These are phyloP conservation scores for Gonatopus flavifemur DNA, from an alignment of 1,140 invertebrate genomes.

Conservation along the genomic window DNA sequence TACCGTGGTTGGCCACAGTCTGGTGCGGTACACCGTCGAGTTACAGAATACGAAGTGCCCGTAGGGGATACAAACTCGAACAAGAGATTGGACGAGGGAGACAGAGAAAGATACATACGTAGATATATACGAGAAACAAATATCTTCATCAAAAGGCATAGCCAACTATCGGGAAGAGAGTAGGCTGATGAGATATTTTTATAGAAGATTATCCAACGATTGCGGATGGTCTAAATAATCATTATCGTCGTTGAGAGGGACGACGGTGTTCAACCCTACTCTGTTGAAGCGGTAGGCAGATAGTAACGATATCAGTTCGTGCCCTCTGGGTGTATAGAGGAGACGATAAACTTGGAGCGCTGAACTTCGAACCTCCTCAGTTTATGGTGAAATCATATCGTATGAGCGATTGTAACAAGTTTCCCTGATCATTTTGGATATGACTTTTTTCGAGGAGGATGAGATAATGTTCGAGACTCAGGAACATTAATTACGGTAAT, in stretches of 20 bases:
- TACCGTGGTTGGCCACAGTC: too few relatives aligned
- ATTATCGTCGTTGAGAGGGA: constrained; percentile 24
- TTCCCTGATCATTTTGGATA: too few relatives aligned
- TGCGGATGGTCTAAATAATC: constrained; percentile 40
- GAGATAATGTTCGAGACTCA: too few relatives aligned
- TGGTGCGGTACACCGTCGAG: too few relatives aligned
- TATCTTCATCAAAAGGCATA: constrained; percentile 33
- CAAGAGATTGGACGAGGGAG: not conserved
- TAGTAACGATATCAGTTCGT: constrained; percentile 34
- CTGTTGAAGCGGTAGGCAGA: constrained; percentile 44
- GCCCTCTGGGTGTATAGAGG: constrained; percentile 10
- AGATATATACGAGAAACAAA: constrained; percentile 27
- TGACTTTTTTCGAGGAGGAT: too few relatives aligned
- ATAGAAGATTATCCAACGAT: constrained; percentile 25
- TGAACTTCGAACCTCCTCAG: too few relatives aligned
- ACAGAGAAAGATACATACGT: not conserved
- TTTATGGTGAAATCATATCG: too few relatives aligned
- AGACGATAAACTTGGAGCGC: too few relatives aligned
- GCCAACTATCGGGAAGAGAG: constrained; percentile 3
- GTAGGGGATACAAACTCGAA: not conserved
- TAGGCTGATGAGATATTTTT: too few relatives aligned
- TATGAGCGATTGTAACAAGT: too few relatives aligned
- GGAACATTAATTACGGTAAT: too few relatives aligned
- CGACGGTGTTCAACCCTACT: constrained; percentile 25
- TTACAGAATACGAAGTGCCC: too few relatives aligned